phyloP scores from a whole-genome alignment of 2,113 vertebrate genomes.

The Pomatostomus ruficeps region DNA sequence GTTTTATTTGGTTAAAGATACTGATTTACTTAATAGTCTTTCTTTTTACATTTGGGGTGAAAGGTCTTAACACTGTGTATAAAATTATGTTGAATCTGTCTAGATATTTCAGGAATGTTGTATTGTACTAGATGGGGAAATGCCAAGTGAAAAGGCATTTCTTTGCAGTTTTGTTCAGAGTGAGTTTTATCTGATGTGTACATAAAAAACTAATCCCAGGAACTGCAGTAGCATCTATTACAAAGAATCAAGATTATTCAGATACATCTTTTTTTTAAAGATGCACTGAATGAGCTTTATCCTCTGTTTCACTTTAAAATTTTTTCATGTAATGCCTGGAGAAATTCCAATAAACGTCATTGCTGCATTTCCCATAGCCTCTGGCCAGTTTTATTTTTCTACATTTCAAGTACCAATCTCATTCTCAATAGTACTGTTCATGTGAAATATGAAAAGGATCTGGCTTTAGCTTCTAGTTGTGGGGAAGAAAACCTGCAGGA shows the following conservation, averaged over 20 bases:
- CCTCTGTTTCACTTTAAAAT: constrained; percentile 33
- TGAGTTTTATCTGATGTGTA: constrained; percentile 28
- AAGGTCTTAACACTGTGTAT: constrained; percentile 38
- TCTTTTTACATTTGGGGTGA: constrained; percentile 29
- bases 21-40: background rate
- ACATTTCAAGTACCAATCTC: background rate
- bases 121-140: constrained; percentile 31
- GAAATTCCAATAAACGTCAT: constrained; percentile 75
- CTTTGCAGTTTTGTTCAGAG: constrained; percentile 4
- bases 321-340: constrained; percentile 63
- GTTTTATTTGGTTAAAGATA: constrained; percentile 22
- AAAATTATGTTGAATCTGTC: background rate
- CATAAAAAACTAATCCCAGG: background rate
- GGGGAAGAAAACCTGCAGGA: background rate
- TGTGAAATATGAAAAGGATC: background rate
- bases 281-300: constrained; percentile 32
- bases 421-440: background rate
- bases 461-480: background rate
- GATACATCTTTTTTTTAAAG: constrained; percentile 18
- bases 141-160: background rate
- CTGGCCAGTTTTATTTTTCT: constrained; percentile 12
- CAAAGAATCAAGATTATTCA: constrained; percentile 26
- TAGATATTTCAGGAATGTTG: constrained; percentile 15
- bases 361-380: constrained; percentile 51
- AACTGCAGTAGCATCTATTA: constrained; percentile 10